Percentiles rank a stretch among this genome's conserved stretches.
Conservation (phyloP, 2,888 invertebrate genomes). For the Galerucella calmariensis region DNA sequence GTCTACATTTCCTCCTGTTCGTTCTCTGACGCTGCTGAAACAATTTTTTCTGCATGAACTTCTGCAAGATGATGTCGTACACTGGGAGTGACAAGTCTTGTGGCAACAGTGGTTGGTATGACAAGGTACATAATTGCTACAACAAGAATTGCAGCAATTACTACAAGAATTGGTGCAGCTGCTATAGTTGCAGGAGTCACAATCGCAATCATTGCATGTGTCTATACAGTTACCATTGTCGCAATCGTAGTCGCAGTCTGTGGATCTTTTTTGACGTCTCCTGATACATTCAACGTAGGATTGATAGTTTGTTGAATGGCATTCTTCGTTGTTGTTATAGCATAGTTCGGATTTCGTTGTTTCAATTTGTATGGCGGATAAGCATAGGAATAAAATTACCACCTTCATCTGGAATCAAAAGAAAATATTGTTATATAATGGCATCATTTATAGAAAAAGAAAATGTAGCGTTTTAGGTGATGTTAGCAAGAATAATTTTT, state of each 20-base stretch:
- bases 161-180: conserved; percentile 46
- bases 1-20: conserved; percentile 18
- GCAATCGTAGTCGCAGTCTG: conserved; percentile 42
- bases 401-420: conserved; percentile 38
- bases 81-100: conserved; percentile 60
- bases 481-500: too few species aligned
- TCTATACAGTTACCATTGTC: conserved; percentile 49
- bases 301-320: conserved; percentile 56
- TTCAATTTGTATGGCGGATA: conserved; percentile 2
- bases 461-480: too few species aligned
- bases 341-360: conserved; percentile 28
- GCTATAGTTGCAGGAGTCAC: conserved; percentile 55
- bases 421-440: not conserved
- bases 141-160: conserved; percentile 54
- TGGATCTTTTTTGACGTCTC: conserved; percentile 52
- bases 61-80: conserved; percentile 57
- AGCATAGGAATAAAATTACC: conserved; percentile 17
- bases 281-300: conserved; percentile 59
- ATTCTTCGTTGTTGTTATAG: conserved; percentile 46
- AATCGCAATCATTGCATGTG: conserved; percentile 57
- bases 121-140: conserved; percentile 52
- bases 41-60: conserved; percentile 56
- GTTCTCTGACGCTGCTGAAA: conserved; percentile 44
- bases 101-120: conserved; percentile 61
- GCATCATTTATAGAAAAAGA: too few species aligned